A percentile compares a stretch with the other conserved stretches of the same genome.
Evolutionary conservation across 53 echinoderm and acorn worm species (phyloP).

Genomic region (Hippasteria phrygiana): DNA sequence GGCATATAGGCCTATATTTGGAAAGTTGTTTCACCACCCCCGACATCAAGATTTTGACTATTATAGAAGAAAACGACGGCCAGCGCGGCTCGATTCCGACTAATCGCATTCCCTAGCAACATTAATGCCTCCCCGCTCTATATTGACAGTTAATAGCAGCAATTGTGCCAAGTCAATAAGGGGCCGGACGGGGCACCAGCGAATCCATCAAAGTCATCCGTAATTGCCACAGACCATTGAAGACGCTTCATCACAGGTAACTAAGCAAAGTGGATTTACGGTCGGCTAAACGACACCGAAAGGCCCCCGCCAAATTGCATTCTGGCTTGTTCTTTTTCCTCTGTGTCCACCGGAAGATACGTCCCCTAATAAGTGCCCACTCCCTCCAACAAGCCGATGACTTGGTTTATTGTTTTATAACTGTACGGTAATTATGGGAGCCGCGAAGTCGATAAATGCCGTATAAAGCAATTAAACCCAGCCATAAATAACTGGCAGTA

Average conservation of each 20-base stretch:
- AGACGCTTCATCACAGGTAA: constrained; percentile 20
- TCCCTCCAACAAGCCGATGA: not conserved
- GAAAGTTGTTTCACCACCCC: too few species aligned
- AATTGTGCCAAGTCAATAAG: constrained; percentile 40
- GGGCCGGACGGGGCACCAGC: constrained; percentile 24
- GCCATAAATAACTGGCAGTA: constrained; percentile 27
- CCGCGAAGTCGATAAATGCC: constrained; percentile 24
- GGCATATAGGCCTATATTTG: too few species aligned
- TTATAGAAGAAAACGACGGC: not conserved
- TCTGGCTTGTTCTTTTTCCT: not conserved
- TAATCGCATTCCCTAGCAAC: constrained; percentile 42
- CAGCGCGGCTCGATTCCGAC: not conserved
- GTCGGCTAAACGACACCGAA: not conserved
- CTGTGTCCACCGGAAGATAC: not conserved
- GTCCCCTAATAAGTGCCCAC: not conserved
- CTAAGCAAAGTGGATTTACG: not conserved
- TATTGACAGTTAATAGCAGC: constrained; percentile 35
- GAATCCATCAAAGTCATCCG: constrained; percentile 35
- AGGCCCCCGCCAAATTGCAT: not conserved
- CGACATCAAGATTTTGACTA: not conserved
- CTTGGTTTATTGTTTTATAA: constrained; percentile 57
- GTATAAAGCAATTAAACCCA: constrained; percentile 26
- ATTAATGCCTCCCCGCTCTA: constrained; percentile 3
- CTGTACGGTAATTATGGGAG: constrained; percentile 21
- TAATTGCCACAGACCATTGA: constrained; percentile 33